Conservation (phyloP, 2,113 vertebrate genomes). For the Capreolus pygargus region DNA sequence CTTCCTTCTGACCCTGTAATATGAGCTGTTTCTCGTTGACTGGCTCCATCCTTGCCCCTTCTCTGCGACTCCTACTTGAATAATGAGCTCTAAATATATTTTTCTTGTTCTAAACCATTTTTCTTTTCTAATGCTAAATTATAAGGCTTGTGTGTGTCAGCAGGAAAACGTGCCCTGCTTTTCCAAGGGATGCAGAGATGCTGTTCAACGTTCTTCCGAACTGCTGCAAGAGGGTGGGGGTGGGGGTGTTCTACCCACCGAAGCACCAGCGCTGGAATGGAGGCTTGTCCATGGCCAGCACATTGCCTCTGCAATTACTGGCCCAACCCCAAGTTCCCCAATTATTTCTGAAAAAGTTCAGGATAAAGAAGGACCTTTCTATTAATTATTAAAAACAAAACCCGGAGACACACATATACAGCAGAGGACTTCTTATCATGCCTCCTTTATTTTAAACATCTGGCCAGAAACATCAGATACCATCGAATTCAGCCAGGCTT, state of each 20-base stretch:
- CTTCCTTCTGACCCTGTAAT: background rate
- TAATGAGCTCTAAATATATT: slow-evolving; percentile 63
- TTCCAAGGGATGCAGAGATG: background rate
- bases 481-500: background rate
- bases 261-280: background rate
- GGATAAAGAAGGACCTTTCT: background rate
- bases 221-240: background rate
- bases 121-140: slow-evolving; percentile 66
- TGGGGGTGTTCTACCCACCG: background rate
- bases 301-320: background rate
- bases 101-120: slow-evolving; percentile 57
- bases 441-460: background rate
- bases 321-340: background rate
- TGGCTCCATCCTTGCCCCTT: slow-evolving; percentile 25
- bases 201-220: background rate
- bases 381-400: slow-evolving; percentile 16
- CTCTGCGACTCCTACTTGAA: slow-evolving; percentile 26
- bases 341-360: slow-evolving; percentile 58
- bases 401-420: background rate
- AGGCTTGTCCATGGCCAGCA: background rate
- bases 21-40: background rate
- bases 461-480: background rate
- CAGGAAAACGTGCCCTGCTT: slow-evolving; percentile 52
- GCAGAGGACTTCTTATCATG: background rate
- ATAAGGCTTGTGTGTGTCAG: slow-evolving; percentile 56